Conservation (phyloP, 2,797 vertebrate species). For the Dromococcyx pavoninus region DNA sequence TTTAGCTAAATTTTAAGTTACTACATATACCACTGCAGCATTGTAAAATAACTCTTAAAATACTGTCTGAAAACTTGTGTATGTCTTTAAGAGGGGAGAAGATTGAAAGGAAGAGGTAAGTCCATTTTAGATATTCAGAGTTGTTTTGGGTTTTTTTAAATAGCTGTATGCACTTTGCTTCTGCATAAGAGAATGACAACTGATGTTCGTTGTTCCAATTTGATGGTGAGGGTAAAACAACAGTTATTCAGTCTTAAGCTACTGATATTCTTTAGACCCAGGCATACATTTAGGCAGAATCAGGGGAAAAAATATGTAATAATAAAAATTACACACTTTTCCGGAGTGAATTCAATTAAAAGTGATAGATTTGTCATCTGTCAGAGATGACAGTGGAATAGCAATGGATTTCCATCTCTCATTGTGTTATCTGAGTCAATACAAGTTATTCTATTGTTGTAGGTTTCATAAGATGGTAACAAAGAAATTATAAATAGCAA, state of each 20-base stretch:
- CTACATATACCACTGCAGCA: not conserved
- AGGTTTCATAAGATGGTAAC: not conserved
- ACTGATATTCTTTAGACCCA: not conserved
- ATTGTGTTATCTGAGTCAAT: not conserved
- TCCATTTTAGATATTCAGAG: not conserved
- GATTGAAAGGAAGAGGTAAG: rapidly evolving
- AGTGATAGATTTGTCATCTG: no score
- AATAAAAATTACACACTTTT: not conserved
- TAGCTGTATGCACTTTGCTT: not conserved
- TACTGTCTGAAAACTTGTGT: not conserved
- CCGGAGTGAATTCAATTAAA: not conserved
- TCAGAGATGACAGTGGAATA: no score
- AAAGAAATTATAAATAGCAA: not conserved
- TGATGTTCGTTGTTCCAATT: not conserved
- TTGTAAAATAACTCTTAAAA: not conserved
- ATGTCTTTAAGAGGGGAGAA: not conserved
- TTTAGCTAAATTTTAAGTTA: not conserved
- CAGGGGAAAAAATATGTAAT: rapidly evolving
- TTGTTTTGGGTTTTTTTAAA: not conserved
- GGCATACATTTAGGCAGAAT: not conserved
- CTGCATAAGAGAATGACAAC: not conserved
- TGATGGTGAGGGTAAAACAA: not conserved
- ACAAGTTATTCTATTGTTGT: not conserved
- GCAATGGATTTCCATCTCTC: not conserved
- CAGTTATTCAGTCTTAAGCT: not conserved